A percentile compares a stretch with the other conserved stretches of the same genome.
Conservation (phyloP, 35 echinoderm and acorn worm genomes). For the Lytechinus variegatus region DNA sequence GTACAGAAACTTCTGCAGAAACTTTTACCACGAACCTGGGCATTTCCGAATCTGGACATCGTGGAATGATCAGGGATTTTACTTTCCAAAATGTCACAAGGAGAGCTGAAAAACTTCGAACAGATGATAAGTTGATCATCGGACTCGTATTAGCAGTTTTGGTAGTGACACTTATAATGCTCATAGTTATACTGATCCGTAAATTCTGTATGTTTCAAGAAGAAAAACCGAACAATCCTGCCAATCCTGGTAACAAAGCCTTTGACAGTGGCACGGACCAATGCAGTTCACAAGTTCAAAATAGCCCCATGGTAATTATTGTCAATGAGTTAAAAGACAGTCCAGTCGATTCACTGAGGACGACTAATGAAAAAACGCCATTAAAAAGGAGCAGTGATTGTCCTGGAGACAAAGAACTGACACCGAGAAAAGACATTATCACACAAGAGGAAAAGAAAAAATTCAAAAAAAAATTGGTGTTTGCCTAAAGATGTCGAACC, state of each 20-base stretch:
- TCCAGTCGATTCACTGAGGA: background rate
- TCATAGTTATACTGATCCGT: too few species aligned
- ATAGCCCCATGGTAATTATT: background rate
- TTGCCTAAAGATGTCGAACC: too few species aligned
- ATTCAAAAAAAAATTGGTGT: too few species aligned
- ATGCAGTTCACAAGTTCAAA: background rate
- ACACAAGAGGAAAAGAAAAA: background rate
- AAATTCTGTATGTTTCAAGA: too few species aligned
- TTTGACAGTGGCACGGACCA: background rate
- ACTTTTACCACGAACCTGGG: background rate
- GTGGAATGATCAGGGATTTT: background rate
- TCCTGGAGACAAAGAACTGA: background rate
- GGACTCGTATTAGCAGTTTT: background rate
- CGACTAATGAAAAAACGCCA: background rate
- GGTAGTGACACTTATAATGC: background rate
- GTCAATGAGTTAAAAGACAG: background rate
- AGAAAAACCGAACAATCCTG: too few species aligned
- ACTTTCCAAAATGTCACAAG: background rate
- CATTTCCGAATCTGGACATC: background rate
- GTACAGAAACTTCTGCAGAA: background rate
- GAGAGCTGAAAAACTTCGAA: background rate
- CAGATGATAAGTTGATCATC: background rate
- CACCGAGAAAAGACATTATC: background rate
- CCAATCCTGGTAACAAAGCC: background rate
- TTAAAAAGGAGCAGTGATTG: background rate